A percentile compares a stretch with the other conserved stretches of the same genome.
Evolutionary conservation across 2,797 vertebrate species (phyloP).

Genomic region (Sebastolobus alascanus): DNA sequence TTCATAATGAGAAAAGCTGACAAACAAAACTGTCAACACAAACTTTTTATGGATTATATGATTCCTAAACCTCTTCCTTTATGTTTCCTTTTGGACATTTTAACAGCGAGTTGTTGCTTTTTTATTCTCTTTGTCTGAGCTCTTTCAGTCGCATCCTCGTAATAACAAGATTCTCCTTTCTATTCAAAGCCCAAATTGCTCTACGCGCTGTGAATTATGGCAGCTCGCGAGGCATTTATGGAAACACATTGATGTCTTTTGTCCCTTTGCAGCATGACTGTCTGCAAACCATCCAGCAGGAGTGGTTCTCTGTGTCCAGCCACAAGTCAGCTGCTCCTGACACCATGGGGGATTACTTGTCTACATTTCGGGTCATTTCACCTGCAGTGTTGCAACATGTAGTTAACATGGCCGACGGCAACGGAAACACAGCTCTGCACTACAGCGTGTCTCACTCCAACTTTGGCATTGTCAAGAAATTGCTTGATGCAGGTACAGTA

Average conservation of each 20-base stretch:
- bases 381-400: constrained; percentile 89
- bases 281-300: constrained; percentile 92
- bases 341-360: constrained; percentile 90
- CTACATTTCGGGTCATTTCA: constrained; percentile 88
- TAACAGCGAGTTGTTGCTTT: constrained; percentile 26
- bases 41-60: constrained; percentile 19
- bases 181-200: constrained; percentile 47
- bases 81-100: constrained; percentile 22
- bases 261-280: constrained; percentile 88
- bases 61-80: constrained; percentile 10
- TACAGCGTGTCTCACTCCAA: constrained; percentile 99
- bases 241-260: not conserved
- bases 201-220: constrained; percentile 32
- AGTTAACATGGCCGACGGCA: constrained; percentile 95
- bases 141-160: constrained; percentile 33
- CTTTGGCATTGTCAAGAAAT: constrained; percentile 93
- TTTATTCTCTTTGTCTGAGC: constrained; percentile 47
- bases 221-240: constrained; percentile 14
- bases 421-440: constrained; percentile 97
- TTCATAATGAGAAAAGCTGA: constrained; percentile 1
- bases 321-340: constrained; percentile 90
- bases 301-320: constrained; percentile 97
- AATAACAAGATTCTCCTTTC: constrained; percentile 52
- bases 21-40: not conserved
- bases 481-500: constrained; percentile 91